Base-by-base conservation (phyloP, 2,797 vertebrate species). In the Acomys russatus region DNA sequence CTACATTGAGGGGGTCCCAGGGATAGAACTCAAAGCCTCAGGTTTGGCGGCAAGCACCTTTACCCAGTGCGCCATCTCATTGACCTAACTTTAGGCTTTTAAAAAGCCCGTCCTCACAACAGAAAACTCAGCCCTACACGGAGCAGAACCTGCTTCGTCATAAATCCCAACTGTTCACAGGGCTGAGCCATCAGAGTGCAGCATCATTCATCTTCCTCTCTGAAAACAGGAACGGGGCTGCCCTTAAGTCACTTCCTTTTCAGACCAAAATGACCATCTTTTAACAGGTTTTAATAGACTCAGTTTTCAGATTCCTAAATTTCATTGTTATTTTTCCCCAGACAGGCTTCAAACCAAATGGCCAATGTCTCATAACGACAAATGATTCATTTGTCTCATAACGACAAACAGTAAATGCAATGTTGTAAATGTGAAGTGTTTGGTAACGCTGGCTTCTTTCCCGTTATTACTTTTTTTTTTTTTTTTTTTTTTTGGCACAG, bases 241-340 rank as follows among this genome's bases (percentile, higher is more conserved):
- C 14, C 54, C 66, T 28, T 0, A 6, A 90, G 88, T 86, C 70
- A 88, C 33, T 85, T 85, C 73, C 76, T 44, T 76, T 79, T 28
- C 91, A 91, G 73, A 63, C 85, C 74, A 73, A 44, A 78, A 91
- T 51, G 76, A 74, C 14, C 3, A 1, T 66, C 89, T 92, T 63
- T 86, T 71, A 83, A 86, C 44, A 95, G 87, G 44, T 76, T 71
- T 88, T 94, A n/a, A 35, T 23, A 35, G 83, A 95, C 84, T 92
- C 59, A 44, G 23, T 76, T 86, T 93, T 86, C 64, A 49, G 30
- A 91, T 17, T 82, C 88, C 82, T 85, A 73, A 59, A 51, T 82
- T 63, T 85, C 28, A 14, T 54, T 49, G 17, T 38, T 80, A 73
- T 38, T 79, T 83, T 79, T 77, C 76, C 38, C 51, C 33, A 12